These are phyloP conservation scores for Macrophya alboannulata DNA, from an alignment of 2,888 invertebrate genomes.

Conservation along the genomic window DNA sequence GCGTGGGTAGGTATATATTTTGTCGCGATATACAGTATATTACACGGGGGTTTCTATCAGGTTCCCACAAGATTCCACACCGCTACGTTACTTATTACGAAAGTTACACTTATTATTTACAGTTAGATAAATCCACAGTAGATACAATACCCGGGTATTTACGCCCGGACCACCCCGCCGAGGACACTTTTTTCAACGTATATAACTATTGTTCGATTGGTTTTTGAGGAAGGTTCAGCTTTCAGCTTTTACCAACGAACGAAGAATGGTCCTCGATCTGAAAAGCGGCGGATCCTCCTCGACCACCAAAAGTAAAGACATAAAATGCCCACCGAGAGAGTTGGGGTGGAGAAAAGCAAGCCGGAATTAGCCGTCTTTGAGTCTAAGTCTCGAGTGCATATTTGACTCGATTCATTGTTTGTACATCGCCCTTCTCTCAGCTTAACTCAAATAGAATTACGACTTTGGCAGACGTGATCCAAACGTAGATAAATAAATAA, in stretches of 20 bases:
- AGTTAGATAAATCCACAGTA: slow-evolving; percentile 25
- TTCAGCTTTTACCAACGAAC: background rate
- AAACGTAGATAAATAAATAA: background rate
- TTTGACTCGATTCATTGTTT: slow-evolving; percentile 31
- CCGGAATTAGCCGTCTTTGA: slow-evolving; percentile 32
- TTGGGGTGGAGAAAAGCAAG: background rate
- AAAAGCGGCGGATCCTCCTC: background rate
- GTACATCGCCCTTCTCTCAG: slow-evolving; percentile 23
- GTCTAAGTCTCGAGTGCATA: slow-evolving; percentile 25
- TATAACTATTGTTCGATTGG: background rate
- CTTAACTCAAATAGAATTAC: slow-evolving; percentile 30
- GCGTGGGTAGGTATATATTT: slow-evolving; percentile 33
- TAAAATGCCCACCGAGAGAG: background rate
- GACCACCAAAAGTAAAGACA: slow-evolving; percentile 22
- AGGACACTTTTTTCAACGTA: background rate
- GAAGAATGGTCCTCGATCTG: background rate
- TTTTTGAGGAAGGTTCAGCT: background rate
- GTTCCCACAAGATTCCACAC: slow-evolving; percentile 42
- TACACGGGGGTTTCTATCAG: slow-evolving; percentile 10
- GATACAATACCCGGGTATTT: background rate
- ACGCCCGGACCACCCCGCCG: slow-evolving; percentile 37
- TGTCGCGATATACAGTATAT: slow-evolving; percentile 21
- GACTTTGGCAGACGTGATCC: slow-evolving; percentile 16
- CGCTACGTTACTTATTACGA: slow-evolving; percentile 41
- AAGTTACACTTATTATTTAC: slow-evolving; percentile 22